Evolutionary conservation across 1,140 invertebrate species (phyloP).

Genomic region (Cotesia vestalis): DNA sequence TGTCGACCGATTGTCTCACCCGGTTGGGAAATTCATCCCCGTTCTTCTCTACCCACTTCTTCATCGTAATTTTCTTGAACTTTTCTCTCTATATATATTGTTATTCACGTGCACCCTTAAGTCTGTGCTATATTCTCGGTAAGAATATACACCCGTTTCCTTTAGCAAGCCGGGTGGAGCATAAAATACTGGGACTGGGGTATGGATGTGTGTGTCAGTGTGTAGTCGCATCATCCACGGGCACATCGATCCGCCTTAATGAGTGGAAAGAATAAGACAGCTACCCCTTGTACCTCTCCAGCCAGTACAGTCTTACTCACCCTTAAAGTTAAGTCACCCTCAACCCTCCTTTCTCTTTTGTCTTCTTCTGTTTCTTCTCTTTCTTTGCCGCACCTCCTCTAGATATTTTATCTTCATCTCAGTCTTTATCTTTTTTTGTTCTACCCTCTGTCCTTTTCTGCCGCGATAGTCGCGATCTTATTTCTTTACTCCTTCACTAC

Average conservation of each 20-base stretch:
- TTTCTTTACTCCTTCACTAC: conserved; percentile 1
- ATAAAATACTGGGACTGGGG: not conserved
- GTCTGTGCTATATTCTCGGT: not conserved
- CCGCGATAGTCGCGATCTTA: not conserved
- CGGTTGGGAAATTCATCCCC: not conserved
- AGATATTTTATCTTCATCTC: conserved; percentile 38
- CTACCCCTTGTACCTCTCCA: conserved; percentile 42
- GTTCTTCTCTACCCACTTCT: not conserved
- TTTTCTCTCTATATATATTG: no score
- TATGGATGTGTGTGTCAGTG: no score
- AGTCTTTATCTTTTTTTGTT: not conserved
- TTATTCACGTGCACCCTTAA: no score
- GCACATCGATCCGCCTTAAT: conserved; percentile 67
- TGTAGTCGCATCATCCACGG: conserved; percentile 53
- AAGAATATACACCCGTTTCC: conserved; percentile 38
- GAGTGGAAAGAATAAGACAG: conserved; percentile 67
- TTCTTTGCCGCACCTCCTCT: not conserved
- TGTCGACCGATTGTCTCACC: conserved; percentile 19
- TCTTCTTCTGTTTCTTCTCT: conserved; percentile 31
- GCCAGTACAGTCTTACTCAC: no score
- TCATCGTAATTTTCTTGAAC: not conserved
- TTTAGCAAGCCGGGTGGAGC: conserved; percentile 33
- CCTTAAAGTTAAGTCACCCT: conserved; percentile 11
- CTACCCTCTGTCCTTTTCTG: conserved; percentile 7
- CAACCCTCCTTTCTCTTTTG: conserved; percentile 28